Conservation (phyloP, 2,113 vertebrate genomes). For the Leptosomus discolor region DNA sequence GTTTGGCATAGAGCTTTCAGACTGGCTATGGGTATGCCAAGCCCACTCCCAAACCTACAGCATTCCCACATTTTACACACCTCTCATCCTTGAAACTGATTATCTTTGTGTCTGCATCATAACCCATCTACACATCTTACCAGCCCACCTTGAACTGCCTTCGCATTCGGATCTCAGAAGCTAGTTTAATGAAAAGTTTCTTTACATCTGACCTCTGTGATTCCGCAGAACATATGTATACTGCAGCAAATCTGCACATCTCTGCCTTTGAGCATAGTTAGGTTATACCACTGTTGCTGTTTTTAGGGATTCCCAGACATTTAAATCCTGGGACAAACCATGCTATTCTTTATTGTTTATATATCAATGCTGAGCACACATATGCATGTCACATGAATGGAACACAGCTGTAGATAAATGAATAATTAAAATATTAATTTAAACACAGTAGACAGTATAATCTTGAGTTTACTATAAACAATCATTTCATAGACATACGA, state of each 20-base stretch:
- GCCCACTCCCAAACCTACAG: background rate
- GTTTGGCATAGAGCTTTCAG: background rate
- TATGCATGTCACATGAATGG: background rate
- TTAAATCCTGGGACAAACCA: background rate
- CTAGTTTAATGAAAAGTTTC: background rate
- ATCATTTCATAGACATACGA: background rate
- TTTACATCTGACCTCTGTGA: background rate
- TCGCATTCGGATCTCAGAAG: background rate
- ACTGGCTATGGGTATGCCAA: rapidly evolving
- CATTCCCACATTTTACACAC: background rate
- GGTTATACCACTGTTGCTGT: background rate
- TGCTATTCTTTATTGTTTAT: background rate
- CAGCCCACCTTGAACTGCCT: background rate
- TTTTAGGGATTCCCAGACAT: background rate
- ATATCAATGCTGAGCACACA: background rate
- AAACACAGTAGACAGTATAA: background rate
- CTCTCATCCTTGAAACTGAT: background rate
- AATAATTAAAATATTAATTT: background rate
- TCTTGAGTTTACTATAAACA: background rate
- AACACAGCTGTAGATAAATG: background rate
- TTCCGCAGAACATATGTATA: background rate
- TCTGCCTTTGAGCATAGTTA: background rate
- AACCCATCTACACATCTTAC: background rate
- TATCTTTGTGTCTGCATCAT: background rate
- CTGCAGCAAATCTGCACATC: background rate